Base-by-base conservation (phyloP, 2,113 vertebrate species). In the Amblyopsis rosae region DNA sequence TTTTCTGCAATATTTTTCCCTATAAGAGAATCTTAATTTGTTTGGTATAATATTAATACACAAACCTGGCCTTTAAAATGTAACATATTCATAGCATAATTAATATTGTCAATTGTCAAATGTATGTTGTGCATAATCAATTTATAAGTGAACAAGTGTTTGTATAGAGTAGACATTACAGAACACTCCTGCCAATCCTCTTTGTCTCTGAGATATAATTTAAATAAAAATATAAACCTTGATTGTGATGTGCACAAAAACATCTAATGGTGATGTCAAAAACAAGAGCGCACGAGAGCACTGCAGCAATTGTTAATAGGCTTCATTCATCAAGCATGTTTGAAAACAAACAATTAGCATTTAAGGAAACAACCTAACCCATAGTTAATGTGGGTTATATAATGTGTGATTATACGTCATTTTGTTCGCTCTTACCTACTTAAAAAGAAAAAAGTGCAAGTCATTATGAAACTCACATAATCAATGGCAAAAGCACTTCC, bases 271-370 rank as follows among this genome's bases (percentile, higher is more conserved):
- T 26, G 26, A 26, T 49, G 72, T 71, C 64, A 68, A 59, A 50
- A 56, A 7, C 1, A 59, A 77, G n/a, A n/a, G n/a, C n/a, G n/a
- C n/a, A 75, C 56, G 73, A 58, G 55, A 65, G 60, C 66, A 59
- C 12, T 49, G 65, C 71, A 56, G 56, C 35, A 70, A 76, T 81
- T 72, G 66, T 67, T 84, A 86, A 86, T 81, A 47, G 11, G 48
- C 81, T 75, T 65, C 69, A 68, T 87, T 77, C 62, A 77, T 81
- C 67, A 81, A 48, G 53, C 64, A 56, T 67, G 72, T 80, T 82
- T 82, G 72, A 76, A 82, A 82, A 86, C 76, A 82, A 82, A 86
- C 76, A 82, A 82, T 82, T 82, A 70, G 65, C 11, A 63, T 51
- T 73, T 70, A 62, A 49, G 59, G 64, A 13, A 65, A 51, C 45